Evolutionary conservation across 2,113 vertebrate species (phyloP), one percentile per base, ranked within the genome.

Genomic region (Tragelaphus strepsiceros): DNA sequence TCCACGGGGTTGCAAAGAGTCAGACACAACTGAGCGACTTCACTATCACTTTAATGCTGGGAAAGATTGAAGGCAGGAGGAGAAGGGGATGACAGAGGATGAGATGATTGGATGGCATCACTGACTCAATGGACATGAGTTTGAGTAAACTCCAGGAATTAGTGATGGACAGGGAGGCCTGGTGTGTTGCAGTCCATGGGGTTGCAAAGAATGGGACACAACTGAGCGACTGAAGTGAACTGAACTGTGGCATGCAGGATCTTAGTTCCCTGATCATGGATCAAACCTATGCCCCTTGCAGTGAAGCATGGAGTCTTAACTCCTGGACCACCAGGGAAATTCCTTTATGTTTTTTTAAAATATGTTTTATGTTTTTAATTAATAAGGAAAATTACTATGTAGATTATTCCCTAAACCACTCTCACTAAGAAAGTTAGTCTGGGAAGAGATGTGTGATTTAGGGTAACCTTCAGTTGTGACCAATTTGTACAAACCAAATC

Each of bases 301-400:
- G 19, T 39, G 19, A 71, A 71, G n/a, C 35, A 77, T 77, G 71
- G 71, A 43, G 3, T 26, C 71, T 77, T 77, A 77, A 77, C 71
- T 77, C 5, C 6, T 0, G 2, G 71, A 77, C 22, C 71, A 43
- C 71, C 6, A 13, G 71, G 35, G 22, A 77, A 59, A 82, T 88
- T 58, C 71, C 86, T 58, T 83, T 74, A 51, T 87, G 7, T 62
- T 77, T 80, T 91, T 82, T 6, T 10, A 1, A 6, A 64, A 64
- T 12, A 80, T 90, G 78, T n/a, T 93, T 91, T 87, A 51, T 94
- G 32, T 80, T 71, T 64, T 62, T 89, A 85, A 59, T 82, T 83
- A 93, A 19, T 56, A 59, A 87, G 10, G 7, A 89, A 92, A 87
- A n/a, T 12, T 94, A 4, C n/a, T 83, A 11, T 49, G 43, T n/a